phyloP scores from a whole-genome alignment of 2,888 invertebrate genomes.

The Litoditis marina region DNA sequence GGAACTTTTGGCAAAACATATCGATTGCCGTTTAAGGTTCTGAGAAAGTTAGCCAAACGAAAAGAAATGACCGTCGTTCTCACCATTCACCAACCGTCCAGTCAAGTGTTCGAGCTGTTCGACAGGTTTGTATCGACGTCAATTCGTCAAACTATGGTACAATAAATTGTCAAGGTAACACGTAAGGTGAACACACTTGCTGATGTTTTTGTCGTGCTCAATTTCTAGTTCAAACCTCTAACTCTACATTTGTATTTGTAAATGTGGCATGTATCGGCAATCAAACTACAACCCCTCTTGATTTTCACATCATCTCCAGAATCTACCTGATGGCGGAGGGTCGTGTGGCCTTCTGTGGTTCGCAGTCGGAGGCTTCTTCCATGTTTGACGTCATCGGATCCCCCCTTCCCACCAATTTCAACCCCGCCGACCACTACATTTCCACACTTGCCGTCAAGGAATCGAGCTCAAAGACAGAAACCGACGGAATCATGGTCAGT shows the following conservation, averaged over 20 bases:
- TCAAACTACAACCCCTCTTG: no score
- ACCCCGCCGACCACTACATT: slow-evolving; percentile 63
- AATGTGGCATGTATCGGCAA: no score
- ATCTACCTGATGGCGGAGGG: slow-evolving; percentile 55
- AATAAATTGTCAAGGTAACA: no score
- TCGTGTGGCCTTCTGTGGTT: slow-evolving; percentile 50
- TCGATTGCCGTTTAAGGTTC: slow-evolving; percentile 55
- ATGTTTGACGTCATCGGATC: slow-evolving; percentile 47
- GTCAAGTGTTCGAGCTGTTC: slow-evolving; percentile 82
- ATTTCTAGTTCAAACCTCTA: no score
- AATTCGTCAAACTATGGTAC: neutral
- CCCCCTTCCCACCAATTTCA: slow-evolving; percentile 60
- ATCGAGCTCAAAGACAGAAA: no score
- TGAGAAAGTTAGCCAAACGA: slow-evolving; percentile 63
- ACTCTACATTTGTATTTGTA: no score
- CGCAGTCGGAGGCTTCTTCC: slow-evolving; percentile 38
- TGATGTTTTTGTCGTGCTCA: no score
- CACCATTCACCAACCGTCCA: slow-evolving; percentile 92
- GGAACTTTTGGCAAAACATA: no score
- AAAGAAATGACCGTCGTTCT: slow-evolving; percentile 84
- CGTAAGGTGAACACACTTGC: no score
- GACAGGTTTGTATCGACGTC: slow-evolving; percentile 70
- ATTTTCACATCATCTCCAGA: slow-evolving; percentile 24
- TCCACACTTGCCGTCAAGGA: slow-evolving; percentile 47
- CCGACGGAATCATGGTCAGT: no score